Percentiles rank a stretch among this genome's conserved stretches.
Conservation (phyloP, 2,888 invertebrate genomes). For the Trichogramma evanescens region DNA sequence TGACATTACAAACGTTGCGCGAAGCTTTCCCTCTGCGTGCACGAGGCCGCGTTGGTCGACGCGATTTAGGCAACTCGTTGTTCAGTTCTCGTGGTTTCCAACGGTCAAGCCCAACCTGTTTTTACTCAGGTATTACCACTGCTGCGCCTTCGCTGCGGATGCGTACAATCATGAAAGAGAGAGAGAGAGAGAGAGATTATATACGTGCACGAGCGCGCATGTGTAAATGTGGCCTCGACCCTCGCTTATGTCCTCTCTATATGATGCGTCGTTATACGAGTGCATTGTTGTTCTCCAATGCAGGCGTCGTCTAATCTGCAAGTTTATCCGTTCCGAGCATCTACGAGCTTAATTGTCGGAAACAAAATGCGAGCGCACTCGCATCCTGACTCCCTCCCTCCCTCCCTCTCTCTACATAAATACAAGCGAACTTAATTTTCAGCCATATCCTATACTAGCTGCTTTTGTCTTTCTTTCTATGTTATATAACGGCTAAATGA, state of each 20-base stretch:
- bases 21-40: not conserved
- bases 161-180: not conserved
- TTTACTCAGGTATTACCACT: not conserved
- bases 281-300: slow-evolving; percentile 15
- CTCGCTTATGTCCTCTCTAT: slow-evolving; percentile 18
- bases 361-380: slow-evolving; percentile 12
- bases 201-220: slow-evolving; percentile 2
- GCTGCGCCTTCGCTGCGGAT: not conserved
- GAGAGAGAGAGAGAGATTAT: slow-evolving; percentile 13
- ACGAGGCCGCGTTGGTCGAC: not conserved
- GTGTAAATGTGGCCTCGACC: too few relatives aligned
- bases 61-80: slow-evolving; percentile 21
- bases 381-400: slow-evolving; percentile 1
- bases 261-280: slow-evolving; percentile 14
- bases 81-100: slow-evolving; percentile 6
- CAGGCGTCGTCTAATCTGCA: slow-evolving; percentile 19
- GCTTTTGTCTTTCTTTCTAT: not conserved
- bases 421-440: not conserved
- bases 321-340: slow-evolving; percentile 23
- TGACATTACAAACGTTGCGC: too few relatives aligned
- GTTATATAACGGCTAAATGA: not conserved
- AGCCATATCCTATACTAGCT: not conserved
- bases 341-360: slow-evolving; percentile 19
- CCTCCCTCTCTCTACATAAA: not conserved
- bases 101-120: not conserved